Conservation (phyloP, 2,113 vertebrate species). For the Phylloscopus trochiloides region DNA sequence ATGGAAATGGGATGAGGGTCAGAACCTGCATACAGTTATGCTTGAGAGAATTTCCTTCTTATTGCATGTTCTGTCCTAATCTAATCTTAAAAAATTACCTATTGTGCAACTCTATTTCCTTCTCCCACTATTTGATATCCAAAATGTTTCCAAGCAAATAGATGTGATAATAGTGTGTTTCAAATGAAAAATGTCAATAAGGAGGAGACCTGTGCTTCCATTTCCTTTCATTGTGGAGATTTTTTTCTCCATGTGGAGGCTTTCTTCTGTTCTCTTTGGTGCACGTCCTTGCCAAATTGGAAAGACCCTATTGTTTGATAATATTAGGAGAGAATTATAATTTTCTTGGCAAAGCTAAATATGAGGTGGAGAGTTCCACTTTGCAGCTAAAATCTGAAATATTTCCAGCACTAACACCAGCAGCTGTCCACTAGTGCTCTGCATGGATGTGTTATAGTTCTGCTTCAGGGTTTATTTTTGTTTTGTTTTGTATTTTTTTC, state of each 20-base stretch:
- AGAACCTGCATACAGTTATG: background rate
- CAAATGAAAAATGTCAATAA: background rate
- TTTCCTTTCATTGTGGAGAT: slow-evolving; percentile 36
- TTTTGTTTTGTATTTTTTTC: background rate
- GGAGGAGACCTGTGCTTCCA: background rate
- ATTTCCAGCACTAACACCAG: slow-evolving; percentile 8
- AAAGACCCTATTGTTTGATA: slow-evolving; percentile 23
- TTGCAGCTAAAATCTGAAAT: background rate
- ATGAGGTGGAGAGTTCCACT: background rate
- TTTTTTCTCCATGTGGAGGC: background rate
- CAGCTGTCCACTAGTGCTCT: background rate
- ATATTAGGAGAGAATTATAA: background rate
- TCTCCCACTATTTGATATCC: background rate
- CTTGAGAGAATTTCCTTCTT: slow-evolving; percentile 7
- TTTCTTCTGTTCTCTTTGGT: slow-evolving; percentile 3
- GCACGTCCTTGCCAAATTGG: slow-evolving; percentile 7
- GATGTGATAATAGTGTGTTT: background rate
- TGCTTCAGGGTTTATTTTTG: background rate
- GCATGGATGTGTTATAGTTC: background rate
- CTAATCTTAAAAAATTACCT: background rate
- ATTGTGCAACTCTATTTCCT: slow-evolving; percentile 15
- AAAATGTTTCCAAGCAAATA: background rate
- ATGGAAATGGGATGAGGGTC: background rate
- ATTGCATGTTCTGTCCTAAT: background rate
- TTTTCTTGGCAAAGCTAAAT: slow-evolving; percentile 21